Percentiles rank a stretch among this genome's conserved stretches.
Conservation (phyloP, 2,113 vertebrate species). For the Platichthys flesus region DNA sequence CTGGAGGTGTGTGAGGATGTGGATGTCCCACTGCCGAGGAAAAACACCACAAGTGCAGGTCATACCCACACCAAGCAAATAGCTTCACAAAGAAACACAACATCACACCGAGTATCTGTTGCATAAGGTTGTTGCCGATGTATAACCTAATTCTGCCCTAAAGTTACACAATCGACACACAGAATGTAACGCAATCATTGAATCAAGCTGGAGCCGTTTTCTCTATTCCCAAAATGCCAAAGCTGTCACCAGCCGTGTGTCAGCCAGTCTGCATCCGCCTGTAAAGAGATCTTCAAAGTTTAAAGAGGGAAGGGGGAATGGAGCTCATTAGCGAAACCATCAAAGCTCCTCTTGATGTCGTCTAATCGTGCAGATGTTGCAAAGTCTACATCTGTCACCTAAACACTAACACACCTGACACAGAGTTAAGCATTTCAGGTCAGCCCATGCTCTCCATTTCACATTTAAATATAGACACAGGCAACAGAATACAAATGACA, state of each 20-base stretch:
- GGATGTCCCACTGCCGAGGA: slow-evolving; percentile 60
- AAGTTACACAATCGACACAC: slow-evolving; percentile 3
- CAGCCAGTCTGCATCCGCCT: too few relatives aligned
- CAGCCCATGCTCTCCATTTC: too few relatives aligned
- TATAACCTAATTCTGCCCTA: slow-evolving; percentile 1
- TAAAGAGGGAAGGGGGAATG: too few relatives aligned
- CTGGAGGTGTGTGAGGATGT: slow-evolving; percentile 43
- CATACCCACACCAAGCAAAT: slow-evolving; percentile 47
- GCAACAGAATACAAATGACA: not conserved
- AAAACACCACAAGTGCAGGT: slow-evolving; percentile 59
- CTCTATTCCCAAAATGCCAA: slow-evolving; percentile 4
- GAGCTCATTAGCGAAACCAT: slow-evolving; percentile 24
- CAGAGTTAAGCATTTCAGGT: slow-evolving; percentile 1
- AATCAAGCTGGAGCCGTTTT: slow-evolving; percentile 1
- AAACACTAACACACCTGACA: not conserved
- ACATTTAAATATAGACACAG: not conserved
- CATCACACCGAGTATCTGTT: slow-evolving; percentile 26
- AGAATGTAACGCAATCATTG: not conserved
- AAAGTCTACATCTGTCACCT: not conserved
- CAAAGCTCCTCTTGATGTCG: slow-evolving; percentile 18
- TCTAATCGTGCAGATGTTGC: not conserved
- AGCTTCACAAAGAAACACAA: slow-evolving; percentile 37
- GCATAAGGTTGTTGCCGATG: slow-evolving; percentile 28
- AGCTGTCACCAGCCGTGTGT: not conserved
- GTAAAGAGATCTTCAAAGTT: too few relatives aligned